Evolutionary conservation across 2,797 vertebrate genomes (phyloP).

Genomic region (Sparus aurata): DNA sequence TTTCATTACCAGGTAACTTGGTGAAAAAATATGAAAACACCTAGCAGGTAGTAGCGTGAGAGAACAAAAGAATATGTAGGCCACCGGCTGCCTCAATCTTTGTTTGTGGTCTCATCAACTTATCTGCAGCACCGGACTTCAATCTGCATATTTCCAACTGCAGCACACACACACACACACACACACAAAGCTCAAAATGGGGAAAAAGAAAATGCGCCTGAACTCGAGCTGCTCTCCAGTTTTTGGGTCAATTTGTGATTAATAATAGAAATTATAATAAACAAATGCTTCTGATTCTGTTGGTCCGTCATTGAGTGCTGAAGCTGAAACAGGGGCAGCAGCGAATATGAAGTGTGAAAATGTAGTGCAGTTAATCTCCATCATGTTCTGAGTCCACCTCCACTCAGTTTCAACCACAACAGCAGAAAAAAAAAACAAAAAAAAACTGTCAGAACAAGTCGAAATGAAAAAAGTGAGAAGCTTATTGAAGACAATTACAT

Average conservation of each 20-base stretch:
- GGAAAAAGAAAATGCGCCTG: constrained; percentile 7
- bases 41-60: constrained; percentile 2
- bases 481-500: constrained; percentile 84
- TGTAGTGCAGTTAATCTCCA: constrained; percentile 21
- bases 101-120: constrained; percentile 35
- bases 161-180: not conserved
- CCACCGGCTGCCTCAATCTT: constrained; percentile 7
- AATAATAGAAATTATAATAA: too few relatives aligned
- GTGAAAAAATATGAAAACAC: not conserved
- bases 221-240: not conserved
- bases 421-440: constrained; percentile 37
- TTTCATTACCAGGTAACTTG: constrained; percentile 10
- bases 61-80: constrained; percentile 8
- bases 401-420: constrained; percentile 46
- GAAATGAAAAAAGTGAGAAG: constrained; percentile 84
- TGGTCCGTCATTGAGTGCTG: not conserved
- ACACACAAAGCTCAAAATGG: not conserved
- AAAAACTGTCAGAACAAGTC: constrained; percentile 46
- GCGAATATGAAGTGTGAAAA: constrained; percentile 15
- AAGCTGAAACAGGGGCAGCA: not conserved
- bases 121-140: constrained; percentile 19
- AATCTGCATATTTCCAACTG: constrained; percentile 14
- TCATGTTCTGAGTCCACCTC: constrained; percentile 28
- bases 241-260: not conserved
- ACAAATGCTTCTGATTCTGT: not conserved